Evolutionary conservation across 2,113 vertebrate species (phyloP).

Genomic region (Bubo scandiacus): DNA sequence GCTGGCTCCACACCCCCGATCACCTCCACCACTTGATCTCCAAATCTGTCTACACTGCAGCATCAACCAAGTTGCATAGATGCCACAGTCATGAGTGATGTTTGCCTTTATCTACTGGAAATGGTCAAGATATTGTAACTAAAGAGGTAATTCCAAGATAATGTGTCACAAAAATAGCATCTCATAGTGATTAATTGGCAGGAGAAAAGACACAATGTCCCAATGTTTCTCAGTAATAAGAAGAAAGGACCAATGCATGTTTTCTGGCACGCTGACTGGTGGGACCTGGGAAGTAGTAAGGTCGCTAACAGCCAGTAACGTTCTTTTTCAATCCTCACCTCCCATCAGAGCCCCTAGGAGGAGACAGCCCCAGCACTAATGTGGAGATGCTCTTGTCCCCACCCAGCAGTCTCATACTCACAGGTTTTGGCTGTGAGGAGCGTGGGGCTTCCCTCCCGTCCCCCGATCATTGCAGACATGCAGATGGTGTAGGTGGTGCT

Average conservation of each 20-base stretch:
- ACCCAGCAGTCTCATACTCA: conserved; percentile 51
- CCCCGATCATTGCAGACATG: conserved; percentile 70
- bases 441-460: conserved; percentile 72
- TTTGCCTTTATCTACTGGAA: neutral
- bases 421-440: conserved; percentile 81
- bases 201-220: neutral
- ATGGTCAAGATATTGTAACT: neutral
- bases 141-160: neutral
- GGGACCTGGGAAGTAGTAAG: neutral
- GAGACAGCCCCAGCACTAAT: neutral
- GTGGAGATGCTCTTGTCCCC: neutral
- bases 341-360: neutral
- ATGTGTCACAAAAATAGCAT: neutral
- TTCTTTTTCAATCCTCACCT: neutral
- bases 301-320: neutral
- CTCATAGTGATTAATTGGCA: neutral
- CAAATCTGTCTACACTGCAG: neutral
- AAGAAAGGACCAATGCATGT: neutral
- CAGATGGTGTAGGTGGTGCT: conserved; percentile 82
- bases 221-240: neutral
- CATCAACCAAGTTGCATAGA: fast-evolving
- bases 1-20: fast-evolving
- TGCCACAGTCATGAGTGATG: neutral
- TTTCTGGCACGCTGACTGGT: neutral
- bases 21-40: neutral